phyloP scores from a whole-genome alignment of 2,797 vertebrate genomes.

The Fringilla coelebs region DNA sequence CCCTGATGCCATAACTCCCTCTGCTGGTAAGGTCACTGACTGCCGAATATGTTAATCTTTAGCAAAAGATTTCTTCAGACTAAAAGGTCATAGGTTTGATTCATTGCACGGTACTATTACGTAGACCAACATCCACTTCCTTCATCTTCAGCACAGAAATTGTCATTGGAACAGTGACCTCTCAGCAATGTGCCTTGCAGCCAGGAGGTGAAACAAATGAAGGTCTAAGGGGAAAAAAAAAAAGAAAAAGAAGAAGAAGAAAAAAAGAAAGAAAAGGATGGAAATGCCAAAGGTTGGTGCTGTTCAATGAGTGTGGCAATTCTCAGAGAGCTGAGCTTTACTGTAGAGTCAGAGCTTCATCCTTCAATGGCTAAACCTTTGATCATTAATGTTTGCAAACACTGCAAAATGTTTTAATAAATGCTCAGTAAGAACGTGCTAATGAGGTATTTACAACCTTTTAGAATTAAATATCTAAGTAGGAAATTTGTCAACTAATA shows the following conservation, averaged over 20 bases:
- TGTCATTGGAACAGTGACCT: neutral
- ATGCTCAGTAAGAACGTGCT: neutral
- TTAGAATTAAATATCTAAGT: neutral
- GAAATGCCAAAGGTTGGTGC: neutral
- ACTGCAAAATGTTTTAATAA: neutral
- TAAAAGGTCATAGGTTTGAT: neutral
- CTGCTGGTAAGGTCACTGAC: neutral
- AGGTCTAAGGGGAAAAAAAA: neutral
- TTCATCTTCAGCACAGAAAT: neutral
- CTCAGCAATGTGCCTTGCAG: neutral
- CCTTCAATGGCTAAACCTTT: neutral
- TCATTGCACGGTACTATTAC: neutral
- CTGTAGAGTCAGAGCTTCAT: neutral
- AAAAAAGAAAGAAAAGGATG: neutral
- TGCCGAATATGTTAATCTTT: neutral
- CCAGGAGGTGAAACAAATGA: neutral
- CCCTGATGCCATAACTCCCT: neutral
- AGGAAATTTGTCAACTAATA: neutral
- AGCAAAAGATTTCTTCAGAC: neutral
- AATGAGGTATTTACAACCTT: neutral
- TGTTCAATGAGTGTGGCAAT: neutral
- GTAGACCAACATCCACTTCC: neutral
- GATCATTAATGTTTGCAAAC: neutral
- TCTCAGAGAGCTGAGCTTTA: neutral
- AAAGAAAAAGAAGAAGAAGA: fast-evolving